A percentile compares a stretch with the other conserved stretches of the same genome.
These are phyloP conservation scores for Cydia strobilella DNA, from an alignment of 1,140 invertebrate species.

Conservation along the genomic window DNA sequence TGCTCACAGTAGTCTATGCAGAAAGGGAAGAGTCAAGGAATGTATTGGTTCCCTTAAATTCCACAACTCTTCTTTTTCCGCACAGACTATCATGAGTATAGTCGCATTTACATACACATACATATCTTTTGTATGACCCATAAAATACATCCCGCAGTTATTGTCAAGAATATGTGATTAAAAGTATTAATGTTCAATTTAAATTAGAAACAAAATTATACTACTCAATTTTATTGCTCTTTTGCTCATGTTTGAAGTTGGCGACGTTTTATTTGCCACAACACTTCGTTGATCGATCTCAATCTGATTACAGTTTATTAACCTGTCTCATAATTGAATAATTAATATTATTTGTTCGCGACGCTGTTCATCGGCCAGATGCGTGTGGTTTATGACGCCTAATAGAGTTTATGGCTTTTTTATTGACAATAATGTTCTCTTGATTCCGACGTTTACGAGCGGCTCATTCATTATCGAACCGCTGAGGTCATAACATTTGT, in stretches of 20 bases:
- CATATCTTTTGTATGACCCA: too few species aligned
- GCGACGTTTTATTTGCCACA: not conserved
- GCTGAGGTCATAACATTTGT: constrained; percentile 72
- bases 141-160: too few species aligned
- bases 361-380: constrained; percentile 74
- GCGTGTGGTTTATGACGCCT: constrained; percentile 74
- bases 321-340: constrained; percentile 56
- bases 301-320: constrained; percentile 32
- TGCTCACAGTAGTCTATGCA: too few species aligned
- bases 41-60: too few species aligned
- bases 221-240: not conserved
- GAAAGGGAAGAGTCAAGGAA: too few species aligned
- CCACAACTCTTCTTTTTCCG: too few species aligned
- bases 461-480: constrained; percentile 76
- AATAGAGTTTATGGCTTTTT: constrained; percentile 79
- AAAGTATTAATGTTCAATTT: too few species aligned
- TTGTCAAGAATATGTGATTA: too few species aligned
- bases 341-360: constrained; percentile 68
- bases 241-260: not conserved
- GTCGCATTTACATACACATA: too few species aligned
- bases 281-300: constrained; percentile 17
- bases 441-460: constrained; percentile 72
- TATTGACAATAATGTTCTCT: constrained; percentile 79
- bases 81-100: too few species aligned
- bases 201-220: too few species aligned